These are phyloP conservation scores for Caenorhabditis angaria DNA, from an alignment of 2,888 invertebrate genomes.

Conservation along the genomic window DNA sequence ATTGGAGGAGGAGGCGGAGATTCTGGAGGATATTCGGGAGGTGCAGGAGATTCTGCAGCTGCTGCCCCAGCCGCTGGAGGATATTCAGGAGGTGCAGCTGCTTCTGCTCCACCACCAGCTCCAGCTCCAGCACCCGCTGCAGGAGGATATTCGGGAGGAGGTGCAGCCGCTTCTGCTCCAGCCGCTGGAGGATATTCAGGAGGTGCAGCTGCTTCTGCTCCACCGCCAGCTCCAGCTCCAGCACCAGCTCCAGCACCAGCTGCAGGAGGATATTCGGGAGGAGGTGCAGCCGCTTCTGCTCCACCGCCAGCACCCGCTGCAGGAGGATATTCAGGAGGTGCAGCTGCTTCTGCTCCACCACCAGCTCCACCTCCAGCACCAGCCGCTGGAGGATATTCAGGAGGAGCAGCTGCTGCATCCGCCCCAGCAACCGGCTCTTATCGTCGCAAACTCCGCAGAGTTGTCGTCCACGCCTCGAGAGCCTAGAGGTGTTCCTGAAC, in stretches of 20 bases:
- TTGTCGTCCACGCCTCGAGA: background rate
- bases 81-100: too few relatives aligned
- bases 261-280: background rate
- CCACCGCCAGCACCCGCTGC: background rate
- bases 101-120: background rate
- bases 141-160: background rate
- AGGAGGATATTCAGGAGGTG: background rate
- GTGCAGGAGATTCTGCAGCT: slow-evolving; percentile 9
- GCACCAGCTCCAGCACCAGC: background rate
- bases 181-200: background rate
- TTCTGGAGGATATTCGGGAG: slow-evolving; percentile 1
- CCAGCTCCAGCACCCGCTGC: background rate
- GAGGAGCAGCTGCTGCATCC: background rate
- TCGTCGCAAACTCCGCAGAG: background rate
- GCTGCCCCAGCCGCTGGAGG: slow-evolving; percentile 8
- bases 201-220: background rate
- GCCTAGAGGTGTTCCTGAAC: background rate
- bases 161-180: background rate
- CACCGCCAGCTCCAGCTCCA: background rate
- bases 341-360: slow-evolving; percentile 8
- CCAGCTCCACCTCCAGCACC: slow-evolving; percentile 6
- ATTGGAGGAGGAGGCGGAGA: slow-evolving; percentile 9
- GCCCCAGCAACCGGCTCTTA: background rate
- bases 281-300: background rate
- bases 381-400: background rate